Base-by-base conservation (phyloP, 2,113 vertebrate species). In the Nannobrachium achirus region DNA sequence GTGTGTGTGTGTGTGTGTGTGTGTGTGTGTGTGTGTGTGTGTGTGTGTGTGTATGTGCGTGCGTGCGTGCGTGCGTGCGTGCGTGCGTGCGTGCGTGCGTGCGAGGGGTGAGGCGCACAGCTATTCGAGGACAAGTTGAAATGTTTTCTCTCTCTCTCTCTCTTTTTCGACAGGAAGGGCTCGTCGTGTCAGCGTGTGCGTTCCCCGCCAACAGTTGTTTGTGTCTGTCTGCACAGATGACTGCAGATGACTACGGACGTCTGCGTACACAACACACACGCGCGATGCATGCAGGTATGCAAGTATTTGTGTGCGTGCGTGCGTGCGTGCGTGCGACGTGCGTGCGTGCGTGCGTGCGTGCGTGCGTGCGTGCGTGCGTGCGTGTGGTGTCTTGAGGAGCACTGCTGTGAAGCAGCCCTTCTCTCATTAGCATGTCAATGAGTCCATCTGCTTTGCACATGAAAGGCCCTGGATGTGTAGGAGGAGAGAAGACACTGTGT, bases 401-500 rank as follows among this genome's bases (percentile, higher is more conserved):
- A 86, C 83, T 69, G 79, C 90, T 91, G 86, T 88, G 89, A 83
- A 86, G 85, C 88, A 85, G 91, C 89, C 89, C 85, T 90, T 89
- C 90, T 92, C 92, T 94, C 93, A 94, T 95, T 95, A 95, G 91
- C 93, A 94, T 94, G 92, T 94, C 93, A 93, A 90, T 91, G 93
- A 90, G 90, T 92, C 90, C 90, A 94, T 94, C 93, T 95, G 92
- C 90, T 95, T 95, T 94, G 92, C 93, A 93, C 93, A 90, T 92
- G 88, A 94, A 94, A 94, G 91, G 81, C 65, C 64, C 71, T 77
- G 73, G 79, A 89, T 86, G 84, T 86, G 90, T 87, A 88, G 86
- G 89, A 90, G 91, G 88, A 92, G 86, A 87, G 87, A 80, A 81
- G 84, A 86, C 73, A 85, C 81, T 88, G 15, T 15, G 48, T 33